Evolutionary conservation across 2,888 invertebrate species (phyloP).

Genomic region (Leistus spinibarbis): DNA sequence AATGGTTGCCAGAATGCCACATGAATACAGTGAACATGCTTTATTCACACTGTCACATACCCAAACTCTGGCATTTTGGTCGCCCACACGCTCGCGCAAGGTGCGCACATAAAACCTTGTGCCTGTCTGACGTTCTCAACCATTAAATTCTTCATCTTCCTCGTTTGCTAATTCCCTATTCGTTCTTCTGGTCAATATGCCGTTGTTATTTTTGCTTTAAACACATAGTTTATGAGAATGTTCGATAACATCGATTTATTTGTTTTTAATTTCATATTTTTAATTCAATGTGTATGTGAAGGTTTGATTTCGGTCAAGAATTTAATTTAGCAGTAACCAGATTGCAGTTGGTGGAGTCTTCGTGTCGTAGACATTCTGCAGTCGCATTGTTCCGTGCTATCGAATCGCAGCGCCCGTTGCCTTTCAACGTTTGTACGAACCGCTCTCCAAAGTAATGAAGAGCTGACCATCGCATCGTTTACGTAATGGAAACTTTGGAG

Average conservation of each 20-base stretch:
- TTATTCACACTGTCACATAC: slow-evolving; percentile 51
- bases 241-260: too few species aligned
- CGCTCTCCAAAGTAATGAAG: slow-evolving; percentile 21
- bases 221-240: slow-evolving; percentile 3
- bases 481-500: slow-evolving; percentile 33
- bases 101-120: slow-evolving; percentile 14
- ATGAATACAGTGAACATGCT: slow-evolving; percentile 54
- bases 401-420: neutral
- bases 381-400: slow-evolving; percentile 16
- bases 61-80: neutral
- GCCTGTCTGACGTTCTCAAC: slow-evolving; percentile 15
- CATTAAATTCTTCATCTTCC: slow-evolving; percentile 34
- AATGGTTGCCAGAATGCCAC: slow-evolving; percentile 48
- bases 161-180: slow-evolving; percentile 14
- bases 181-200: slow-evolving; percentile 34
- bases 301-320: slow-evolving; percentile 7
- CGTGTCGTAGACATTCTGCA: slow-evolving; percentile 12
- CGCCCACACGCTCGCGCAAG: neutral
- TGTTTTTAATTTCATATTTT: slow-evolving; percentile 14
- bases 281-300: neutral
- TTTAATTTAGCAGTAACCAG: slow-evolving; percentile 11
- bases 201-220: slow-evolving; percentile 27
- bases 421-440: slow-evolving; percentile 8
- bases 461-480: slow-evolving; percentile 28
- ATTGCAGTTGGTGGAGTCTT: neutral